phyloP scores from a whole-genome alignment of 2,113 vertebrate species.

The Phalacrocorax carbo region DNA sequence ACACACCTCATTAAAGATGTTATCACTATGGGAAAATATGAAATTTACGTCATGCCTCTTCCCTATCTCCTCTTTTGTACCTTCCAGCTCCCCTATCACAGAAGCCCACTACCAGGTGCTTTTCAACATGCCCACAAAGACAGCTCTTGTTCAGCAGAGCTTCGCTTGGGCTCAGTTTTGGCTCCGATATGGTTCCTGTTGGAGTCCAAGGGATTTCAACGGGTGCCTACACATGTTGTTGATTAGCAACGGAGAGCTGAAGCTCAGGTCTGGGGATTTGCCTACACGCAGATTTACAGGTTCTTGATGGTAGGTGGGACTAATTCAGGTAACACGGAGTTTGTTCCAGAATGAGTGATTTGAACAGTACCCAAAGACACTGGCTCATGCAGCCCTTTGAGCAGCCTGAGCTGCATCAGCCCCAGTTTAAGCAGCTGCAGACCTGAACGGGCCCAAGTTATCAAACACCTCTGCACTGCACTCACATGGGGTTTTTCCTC shows the following conservation, averaged over 20 bases:
- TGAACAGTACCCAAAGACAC: rapidly evolving
- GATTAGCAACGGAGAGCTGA: neutral
- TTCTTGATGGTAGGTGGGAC: neutral
- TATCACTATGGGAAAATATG: neutral
- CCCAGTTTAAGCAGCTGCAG: neutral
- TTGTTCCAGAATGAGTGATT: neutral
- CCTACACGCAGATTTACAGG: neutral
- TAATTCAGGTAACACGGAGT: neutral
- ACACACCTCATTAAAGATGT: neutral
- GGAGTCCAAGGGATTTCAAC: neutral
- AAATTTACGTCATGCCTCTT: neutral
- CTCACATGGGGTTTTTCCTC: neutral
- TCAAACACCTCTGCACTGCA: neutral
- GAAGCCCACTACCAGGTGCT: neutral
- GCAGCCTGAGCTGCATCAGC: neutral
- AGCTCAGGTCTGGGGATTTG: neutral
- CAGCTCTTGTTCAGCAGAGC: neutral
- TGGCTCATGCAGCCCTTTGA: rapidly evolving
- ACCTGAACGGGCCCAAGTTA: neutral
- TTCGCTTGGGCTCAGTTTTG: neutral
- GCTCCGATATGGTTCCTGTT: neutral
- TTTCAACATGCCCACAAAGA: neutral
- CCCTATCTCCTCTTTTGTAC: neutral
- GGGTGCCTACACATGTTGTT: neutral
- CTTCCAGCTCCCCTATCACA: neutral